Evolutionary conservation across 53 echinoderm and acorn worm species (phyloP), one percentile per base, ranked within the genome.

Genomic region (Crossaster papposus): DNA sequence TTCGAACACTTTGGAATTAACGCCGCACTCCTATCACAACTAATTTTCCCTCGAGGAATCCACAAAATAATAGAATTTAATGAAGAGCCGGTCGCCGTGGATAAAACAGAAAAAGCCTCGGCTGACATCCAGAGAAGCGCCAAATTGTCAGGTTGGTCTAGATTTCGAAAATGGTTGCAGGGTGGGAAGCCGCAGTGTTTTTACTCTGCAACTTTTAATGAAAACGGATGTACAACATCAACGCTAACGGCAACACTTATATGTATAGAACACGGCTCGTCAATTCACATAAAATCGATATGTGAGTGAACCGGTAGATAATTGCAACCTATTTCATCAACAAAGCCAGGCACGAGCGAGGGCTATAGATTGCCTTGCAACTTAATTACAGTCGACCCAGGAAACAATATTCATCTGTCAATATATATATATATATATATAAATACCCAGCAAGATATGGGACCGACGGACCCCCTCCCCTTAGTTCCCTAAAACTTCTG

Each of bases 261-360:
- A 51, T 44, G 29, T 33, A 74, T 74, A 35, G 75, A 12, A 51
- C 78, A 78, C 70, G 85, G 85, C 72, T 85, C 85, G 85, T 30
- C 85, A 85, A 73, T 85, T 85, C 85, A 85, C 85, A 85, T 85
- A 72, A 65, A 72, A 85, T 85, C 85, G 85, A 85, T 72, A 31
- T 8, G 4, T 32, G 18, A 17, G 72, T 85, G 38, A 78, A 85
- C 85, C 51, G 52, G 51, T 13, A 53, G 85, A 72, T 72, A 85
- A 85, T 85, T 72, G 73, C 73, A 85, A 85, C 85, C 85, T 54
- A 85, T 52, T 85, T 85, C 38, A n/a, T 24, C 30, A 37, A n/a
- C 23, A 37, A 65, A 36, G 37, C n/a, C 20, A 35, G 64, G 37
- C 31, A 30, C 33, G 64, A 12, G 74, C 10, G 35, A 65, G 24